Base-by-base conservation (phyloP, 2,113 vertebrate species). In the Oreotrochilus melanogaster region DNA sequence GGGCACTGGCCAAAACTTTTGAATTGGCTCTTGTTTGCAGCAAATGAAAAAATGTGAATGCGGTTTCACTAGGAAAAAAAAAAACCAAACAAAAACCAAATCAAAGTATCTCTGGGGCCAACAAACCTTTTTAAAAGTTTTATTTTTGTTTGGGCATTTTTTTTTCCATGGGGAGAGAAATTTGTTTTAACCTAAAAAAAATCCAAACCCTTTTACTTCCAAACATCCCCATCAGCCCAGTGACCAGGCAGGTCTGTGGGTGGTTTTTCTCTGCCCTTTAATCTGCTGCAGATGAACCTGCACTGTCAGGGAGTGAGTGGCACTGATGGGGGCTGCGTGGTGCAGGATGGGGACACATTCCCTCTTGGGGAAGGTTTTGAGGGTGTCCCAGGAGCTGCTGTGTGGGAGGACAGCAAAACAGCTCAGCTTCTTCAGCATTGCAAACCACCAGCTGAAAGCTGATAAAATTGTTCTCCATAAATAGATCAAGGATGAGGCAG, bases 371-470 rank as follows among this genome's bases (percentile, higher is more conserved):
- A 92, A 31, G 39, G 16, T 7, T 61, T 54, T 0, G 9, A 82
- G 81, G 30, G 35, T 71, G 87, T 53, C 43, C 57, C 30, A 61
- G 45, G 62, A 82, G 31, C 47, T 86, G 79, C 64, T 54, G 23
- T 35, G 39, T 64, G 73, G 65, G 58, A 81, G 60, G 78, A 69
- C 31, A 54, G 45, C 30, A 10, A 30, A 91, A 48, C 84, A 78
- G 53, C 74, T 80, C 42, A 11, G 78, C 50, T 53, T n/a, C 42
- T 43, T 42, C 42, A 73, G 94, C n/a, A 1, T 43, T 71, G 86
- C 82, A 78, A 93, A 96, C 90, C 88, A 80, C 56, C 90, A 93
- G 91, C 88, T 96, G 91, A 93, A 90, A 62, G 17, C 43, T 30
- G 66, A 96, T 85, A 88, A 14, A 45, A 60, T 7, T 65, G 22